These are phyloP conservation scores for Pollachius pollachius DNA, from an alignment of 2,113 vertebrate genomes.

Conservation along the genomic window DNA sequence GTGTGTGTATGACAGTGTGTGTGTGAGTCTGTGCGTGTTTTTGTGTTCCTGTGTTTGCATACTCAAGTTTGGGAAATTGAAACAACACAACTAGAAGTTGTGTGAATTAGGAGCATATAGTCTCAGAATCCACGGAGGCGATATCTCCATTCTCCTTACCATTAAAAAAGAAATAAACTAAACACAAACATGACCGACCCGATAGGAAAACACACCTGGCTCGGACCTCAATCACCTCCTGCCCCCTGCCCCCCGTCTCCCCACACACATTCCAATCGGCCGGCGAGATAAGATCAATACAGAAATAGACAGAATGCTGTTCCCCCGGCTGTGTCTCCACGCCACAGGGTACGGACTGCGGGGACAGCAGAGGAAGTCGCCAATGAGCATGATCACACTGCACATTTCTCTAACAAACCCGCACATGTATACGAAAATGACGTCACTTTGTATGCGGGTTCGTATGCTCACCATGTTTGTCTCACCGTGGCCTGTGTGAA, in stretches of 20 bases:
- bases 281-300: conserved; percentile 41
- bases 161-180: conserved; percentile 11
- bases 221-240: conserved; percentile 33
- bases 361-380: too few species aligned
- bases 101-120: too few species aligned
- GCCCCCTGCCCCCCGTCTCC: conserved; percentile 37
- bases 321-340: conserved; percentile 28
- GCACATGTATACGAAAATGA: too few species aligned
- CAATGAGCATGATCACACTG: too few species aligned
- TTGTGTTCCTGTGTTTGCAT: neutral
- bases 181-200: neutral
- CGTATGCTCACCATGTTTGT: too few species aligned
- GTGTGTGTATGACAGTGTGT: neutral
- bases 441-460: too few species aligned
- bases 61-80: too few species aligned
- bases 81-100: too few species aligned
- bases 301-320: conserved; percentile 30
- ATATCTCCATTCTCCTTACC: neutral
- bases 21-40: neutral
- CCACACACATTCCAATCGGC: conserved; percentile 13
- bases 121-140: too few species aligned
- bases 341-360: too few species aligned
- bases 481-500: neutral
- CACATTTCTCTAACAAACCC: too few species aligned
- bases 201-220: conserved; percentile 34